Evolutionary conservation across 2,888 invertebrate species (phyloP).

Genomic region (Bhutanitis thaidina): DNA sequence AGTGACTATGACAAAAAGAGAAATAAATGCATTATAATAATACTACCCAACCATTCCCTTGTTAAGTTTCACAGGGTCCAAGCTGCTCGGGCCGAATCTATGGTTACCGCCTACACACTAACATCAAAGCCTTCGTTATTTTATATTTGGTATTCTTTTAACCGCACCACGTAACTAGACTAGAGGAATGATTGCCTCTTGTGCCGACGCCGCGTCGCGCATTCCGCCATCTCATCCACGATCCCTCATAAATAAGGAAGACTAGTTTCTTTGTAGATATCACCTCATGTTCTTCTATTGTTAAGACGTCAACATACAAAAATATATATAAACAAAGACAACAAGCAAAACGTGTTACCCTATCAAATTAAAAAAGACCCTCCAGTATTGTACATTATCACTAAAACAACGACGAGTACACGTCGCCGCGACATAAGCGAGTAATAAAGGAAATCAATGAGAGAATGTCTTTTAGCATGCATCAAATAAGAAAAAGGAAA

Average conservation of each 20-base stretch:
- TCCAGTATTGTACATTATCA: slow-evolving; percentile 64
- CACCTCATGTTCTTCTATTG: slow-evolving; percentile 71
- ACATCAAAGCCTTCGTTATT: slow-evolving; percentile 72
- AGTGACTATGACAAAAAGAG: slow-evolving; percentile 75
- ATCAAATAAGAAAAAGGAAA: slow-evolving; percentile 32
- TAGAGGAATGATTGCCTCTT: slow-evolving; percentile 78
- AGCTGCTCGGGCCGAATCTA: slow-evolving; percentile 65
- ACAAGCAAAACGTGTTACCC: slow-evolving; percentile 67
- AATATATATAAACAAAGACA: slow-evolving; percentile 72
- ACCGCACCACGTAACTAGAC: slow-evolving; percentile 77
- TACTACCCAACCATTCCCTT: slow-evolving; percentile 71
- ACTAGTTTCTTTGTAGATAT: slow-evolving; percentile 77
- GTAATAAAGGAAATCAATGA: slow-evolving; percentile 41
- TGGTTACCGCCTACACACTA: slow-evolving; percentile 51
- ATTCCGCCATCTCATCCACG: slow-evolving; percentile 39
- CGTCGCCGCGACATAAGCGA: slow-evolving; percentile 37
- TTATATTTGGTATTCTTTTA: slow-evolving; percentile 77
- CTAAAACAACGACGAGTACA: slow-evolving; percentile 49
- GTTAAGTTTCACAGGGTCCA: slow-evolving; percentile 61
- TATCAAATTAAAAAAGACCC: slow-evolving; percentile 72
- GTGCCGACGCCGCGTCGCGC: slow-evolving; percentile 53
- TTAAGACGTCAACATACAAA: slow-evolving; percentile 65
- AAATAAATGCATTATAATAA: slow-evolving; percentile 79
- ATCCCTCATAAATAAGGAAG: slow-evolving; percentile 70
- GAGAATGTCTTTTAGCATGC: slow-evolving; percentile 63